A percentile compares a stretch with the other conserved stretches of the same genome.
Conservation (phyloP, 1,140 invertebrate species). For the Brachionus rubens region DNA sequence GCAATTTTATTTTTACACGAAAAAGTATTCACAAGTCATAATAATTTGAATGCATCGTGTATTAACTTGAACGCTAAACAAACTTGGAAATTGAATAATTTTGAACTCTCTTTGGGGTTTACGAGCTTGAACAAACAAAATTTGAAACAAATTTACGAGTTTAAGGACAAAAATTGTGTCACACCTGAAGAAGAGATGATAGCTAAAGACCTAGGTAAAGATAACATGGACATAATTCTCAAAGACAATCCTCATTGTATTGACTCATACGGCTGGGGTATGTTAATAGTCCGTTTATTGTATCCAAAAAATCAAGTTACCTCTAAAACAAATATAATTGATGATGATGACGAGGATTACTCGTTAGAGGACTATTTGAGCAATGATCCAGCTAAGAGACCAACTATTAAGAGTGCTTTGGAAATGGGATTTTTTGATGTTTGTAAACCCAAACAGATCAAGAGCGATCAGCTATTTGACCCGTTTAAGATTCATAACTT, state of each 20-base stretch:
- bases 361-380: constrained; percentile 18
- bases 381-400: background rate
- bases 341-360: constrained; percentile 11
- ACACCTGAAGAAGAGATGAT: constrained; percentile 28
- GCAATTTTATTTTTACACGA: constrained; percentile 30
- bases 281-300: constrained; percentile 8
- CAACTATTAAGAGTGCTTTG: background rate
- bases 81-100: constrained; percentile 44
- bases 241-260: background rate
- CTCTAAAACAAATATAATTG: constrained; percentile 9
- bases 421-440: constrained; percentile 15
- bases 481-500: constrained; percentile 21
- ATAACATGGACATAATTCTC: background rate
- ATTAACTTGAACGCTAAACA: constrained; percentile 12
- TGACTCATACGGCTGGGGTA: constrained; percentile 26
- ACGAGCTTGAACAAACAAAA: background rate
- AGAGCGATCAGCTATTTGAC: background rate
- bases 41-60: background rate
- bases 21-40: constrained; percentile 34
- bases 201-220: background rate
- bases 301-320: background rate
- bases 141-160: constrained; percentile 1
- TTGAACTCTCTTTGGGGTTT: constrained; percentile 17
- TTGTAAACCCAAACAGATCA: background rate
- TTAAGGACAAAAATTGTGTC: constrained; percentile 7